Evolutionary conservation across 2,888 invertebrate species (phyloP).

Genomic region (Exephanes ischioxanthus): DNA sequence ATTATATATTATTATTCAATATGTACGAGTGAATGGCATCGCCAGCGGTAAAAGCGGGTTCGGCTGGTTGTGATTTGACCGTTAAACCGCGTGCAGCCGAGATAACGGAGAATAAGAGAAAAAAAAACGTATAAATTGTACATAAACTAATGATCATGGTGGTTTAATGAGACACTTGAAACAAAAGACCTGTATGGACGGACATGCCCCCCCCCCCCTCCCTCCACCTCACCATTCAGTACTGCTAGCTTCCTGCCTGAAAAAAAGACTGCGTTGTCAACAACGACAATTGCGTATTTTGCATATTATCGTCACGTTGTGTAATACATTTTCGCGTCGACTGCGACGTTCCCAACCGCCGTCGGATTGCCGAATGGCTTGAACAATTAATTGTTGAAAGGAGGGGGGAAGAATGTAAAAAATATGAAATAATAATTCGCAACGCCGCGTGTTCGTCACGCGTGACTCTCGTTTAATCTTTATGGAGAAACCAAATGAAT

Average conservation of each 20-base stretch:
- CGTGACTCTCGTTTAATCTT: constrained; percentile 1
- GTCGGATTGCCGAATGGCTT: constrained; percentile 43
- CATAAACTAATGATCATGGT: constrained; percentile 71
- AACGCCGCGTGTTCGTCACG: constrained; percentile 2
- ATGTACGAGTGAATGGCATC: constrained; percentile 75
- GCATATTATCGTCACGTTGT: constrained; percentile 30
- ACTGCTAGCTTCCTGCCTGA: constrained; percentile 64
- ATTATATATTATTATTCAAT: constrained; percentile 71
- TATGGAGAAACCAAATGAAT: constrained; percentile 28
- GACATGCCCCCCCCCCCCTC: constrained; percentile 32
- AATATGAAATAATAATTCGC: constrained; percentile 34
- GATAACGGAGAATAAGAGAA: constrained; percentile 39
- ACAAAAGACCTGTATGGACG: constrained; percentile 56
- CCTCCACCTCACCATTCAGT: constrained; percentile 51
- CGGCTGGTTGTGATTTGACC: constrained; percentile 63
- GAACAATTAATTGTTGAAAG: constrained; percentile 45
- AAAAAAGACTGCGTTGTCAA: constrained; percentile 63
- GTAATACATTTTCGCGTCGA: constrained; percentile 36
- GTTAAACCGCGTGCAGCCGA: constrained; percentile 58
- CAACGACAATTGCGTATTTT: constrained; percentile 47
- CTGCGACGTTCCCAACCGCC: constrained; percentile 9
- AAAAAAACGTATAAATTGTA: constrained; percentile 71
- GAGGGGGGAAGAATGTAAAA: constrained; percentile 16
- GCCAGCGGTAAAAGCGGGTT: constrained; percentile 65
- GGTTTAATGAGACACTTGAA: constrained; percentile 55